These are phyloP conservation scores for Suncus etruscus DNA, from an alignment of 2,113 vertebrate genomes.

Conservation along the genomic window DNA sequence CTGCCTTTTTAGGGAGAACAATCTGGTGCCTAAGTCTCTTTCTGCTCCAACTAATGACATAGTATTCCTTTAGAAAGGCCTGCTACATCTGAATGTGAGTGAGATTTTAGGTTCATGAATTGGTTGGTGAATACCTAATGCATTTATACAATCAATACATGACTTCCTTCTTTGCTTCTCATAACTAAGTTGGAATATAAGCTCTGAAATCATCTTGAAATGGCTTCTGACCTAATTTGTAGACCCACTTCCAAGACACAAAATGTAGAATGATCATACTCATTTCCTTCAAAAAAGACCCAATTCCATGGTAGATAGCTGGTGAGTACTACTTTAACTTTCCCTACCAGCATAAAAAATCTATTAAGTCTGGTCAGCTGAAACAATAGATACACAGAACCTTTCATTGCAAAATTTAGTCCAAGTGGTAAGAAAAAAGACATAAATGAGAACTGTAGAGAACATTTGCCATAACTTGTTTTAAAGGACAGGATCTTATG, in stretches of 20 bases:
- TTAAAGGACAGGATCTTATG: neutral
- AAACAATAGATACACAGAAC: neutral
- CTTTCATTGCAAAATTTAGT: neutral
- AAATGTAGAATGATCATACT: neutral
- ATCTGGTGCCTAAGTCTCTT: neutral
- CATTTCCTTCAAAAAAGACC: neutral
- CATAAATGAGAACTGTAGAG: neutral
- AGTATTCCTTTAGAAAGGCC: neutral
- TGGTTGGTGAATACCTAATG: neutral
- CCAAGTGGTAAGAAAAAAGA: neutral
- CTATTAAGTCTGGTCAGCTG: neutral
- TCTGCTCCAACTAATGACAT: neutral
- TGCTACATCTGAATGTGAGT: neutral
- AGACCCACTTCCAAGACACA: too few relatives aligned
- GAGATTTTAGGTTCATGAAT: neutral
- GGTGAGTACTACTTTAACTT: neutral
- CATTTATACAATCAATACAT: neutral
- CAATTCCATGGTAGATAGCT: neutral
- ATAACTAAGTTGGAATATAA: neutral
- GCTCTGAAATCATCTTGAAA: neutral
- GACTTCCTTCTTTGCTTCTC: neutral
- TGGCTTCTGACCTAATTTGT: neutral
- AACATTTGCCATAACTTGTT: neutral
- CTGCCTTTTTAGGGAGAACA: rapidly evolving
- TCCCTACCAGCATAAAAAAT: neutral